Conservation (phyloP, 92 coral and sea anemone species). For the Metridium senile region DNA sequence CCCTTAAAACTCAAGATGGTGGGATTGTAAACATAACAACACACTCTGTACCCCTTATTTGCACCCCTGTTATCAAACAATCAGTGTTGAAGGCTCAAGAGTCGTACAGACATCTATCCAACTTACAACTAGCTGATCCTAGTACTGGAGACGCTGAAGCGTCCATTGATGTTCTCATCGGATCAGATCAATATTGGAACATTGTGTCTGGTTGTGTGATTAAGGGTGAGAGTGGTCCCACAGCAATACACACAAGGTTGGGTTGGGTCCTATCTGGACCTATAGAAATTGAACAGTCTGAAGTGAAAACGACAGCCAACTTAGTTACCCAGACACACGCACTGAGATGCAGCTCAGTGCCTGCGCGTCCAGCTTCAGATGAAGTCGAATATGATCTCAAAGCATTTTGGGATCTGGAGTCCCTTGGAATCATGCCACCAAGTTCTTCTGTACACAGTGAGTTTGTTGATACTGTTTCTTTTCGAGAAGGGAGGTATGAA, state of each 20-base stretch:
- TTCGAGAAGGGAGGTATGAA: conserved; percentile 41
- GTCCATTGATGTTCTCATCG: conserved; percentile 62
- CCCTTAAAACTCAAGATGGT: conserved; percentile 31
- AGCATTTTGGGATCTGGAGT: conserved; percentile 52
- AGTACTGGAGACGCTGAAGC: conserved; percentile 21
- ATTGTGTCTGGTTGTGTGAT: conserved; percentile 49
- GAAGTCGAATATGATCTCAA: conserved; percentile 9
- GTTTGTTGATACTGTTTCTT: conserved; percentile 33
- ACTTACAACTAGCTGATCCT: conserved; percentile 51
- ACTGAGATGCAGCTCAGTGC: conserved; percentile 2
- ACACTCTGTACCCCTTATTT: conserved; percentile 54
- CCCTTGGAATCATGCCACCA: conserved; percentile 34
- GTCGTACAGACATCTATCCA: conserved; percentile 44
- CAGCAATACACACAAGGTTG: conserved; percentile 48
- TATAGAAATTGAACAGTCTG: conserved; percentile 8
- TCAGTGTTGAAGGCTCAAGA: conserved; percentile 26
- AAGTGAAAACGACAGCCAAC: neutral
- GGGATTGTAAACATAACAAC: conserved; percentile 41
- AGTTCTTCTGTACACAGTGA: conserved; percentile 36
- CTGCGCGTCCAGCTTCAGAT: neutral
- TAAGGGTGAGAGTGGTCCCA: conserved; percentile 49
- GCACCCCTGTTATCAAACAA: conserved; percentile 54
- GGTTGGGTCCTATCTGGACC: conserved; percentile 74
- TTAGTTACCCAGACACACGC: neutral
- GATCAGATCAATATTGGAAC: conserved; percentile 69